Evolutionary conservation across 2,888 invertebrate genomes (phyloP).

Genomic region (Lymantria monacha): DNA sequence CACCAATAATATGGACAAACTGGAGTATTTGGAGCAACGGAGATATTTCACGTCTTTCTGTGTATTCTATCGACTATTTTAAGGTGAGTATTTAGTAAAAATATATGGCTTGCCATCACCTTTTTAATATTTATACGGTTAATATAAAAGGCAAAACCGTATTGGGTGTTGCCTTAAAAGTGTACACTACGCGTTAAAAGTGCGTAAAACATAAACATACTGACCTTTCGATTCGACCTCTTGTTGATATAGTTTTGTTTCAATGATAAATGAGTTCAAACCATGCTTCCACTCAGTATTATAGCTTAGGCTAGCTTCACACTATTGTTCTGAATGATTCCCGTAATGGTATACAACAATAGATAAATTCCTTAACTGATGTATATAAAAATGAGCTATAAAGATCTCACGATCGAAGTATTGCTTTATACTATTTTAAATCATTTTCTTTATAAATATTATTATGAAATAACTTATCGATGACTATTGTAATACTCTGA

Average conservation of each 20-base stretch:
- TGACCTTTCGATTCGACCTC: constrained; percentile 37
- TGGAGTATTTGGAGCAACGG: too few species aligned
- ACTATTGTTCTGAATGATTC: constrained; percentile 30
- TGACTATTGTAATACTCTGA: constrained; percentile 36
- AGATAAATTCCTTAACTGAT: constrained; percentile 7
- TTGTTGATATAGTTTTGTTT: constrained; percentile 34
- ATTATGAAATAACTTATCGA: constrained; percentile 39
- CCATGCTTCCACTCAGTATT: constrained; percentile 30
- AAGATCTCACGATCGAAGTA: constrained; percentile 11
- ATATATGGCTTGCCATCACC: too few species aligned
- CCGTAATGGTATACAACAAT: constrained; percentile 15
- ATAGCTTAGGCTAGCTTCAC: constrained; percentile 25
- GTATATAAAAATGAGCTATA: constrained; percentile 1
- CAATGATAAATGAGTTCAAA: constrained; percentile 45
- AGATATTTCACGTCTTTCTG: too few species aligned
- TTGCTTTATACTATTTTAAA: constrained; percentile 35
- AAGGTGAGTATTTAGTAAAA: too few species aligned
- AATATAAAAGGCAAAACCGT: too few species aligned
- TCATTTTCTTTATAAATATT: constrained; percentile 54
- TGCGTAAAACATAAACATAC: constrained; percentile 1
- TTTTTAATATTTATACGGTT: too few species aligned
- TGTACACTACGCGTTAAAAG: background rate
- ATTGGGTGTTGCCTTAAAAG: too few species aligned
- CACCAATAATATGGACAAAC: too few species aligned
- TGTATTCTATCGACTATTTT: too few species aligned